Evolutionary conservation across 1,140 invertebrate species (phyloP), one percentile per base, ranked within the genome.

Genomic region (Pseudoatta argentina): DNA sequence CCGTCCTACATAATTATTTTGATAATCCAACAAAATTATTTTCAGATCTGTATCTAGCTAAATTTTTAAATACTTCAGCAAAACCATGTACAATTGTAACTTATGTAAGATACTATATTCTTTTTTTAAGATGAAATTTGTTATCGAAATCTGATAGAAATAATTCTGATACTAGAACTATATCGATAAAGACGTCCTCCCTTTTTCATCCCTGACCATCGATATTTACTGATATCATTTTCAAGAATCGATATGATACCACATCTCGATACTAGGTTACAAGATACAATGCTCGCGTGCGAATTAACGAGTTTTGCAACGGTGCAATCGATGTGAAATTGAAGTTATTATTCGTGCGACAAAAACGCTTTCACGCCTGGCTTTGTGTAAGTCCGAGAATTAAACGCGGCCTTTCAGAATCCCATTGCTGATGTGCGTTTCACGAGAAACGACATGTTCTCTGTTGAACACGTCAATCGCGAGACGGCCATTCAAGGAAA

Each of bases 391-490:
- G 39, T 75, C 48, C 16, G 55, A 83, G 79, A 75, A 83, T 83
- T 75, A 75, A 27, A 30, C 24, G 69, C 79, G 39, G 57, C n/a
- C 55, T 83, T 83, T 83, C 69, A 83, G 55, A 48, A 30, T 48
- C 55, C 24, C 24, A 12, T 10, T 34, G 79, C 16, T 73, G 79
- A 72, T 73, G 79, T 61, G 14, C 55, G 69, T 83, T 83, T 83
- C 79, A 83, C 55, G 69, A 39, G 53, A 82, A 61, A 24, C 79
- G 67, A 82, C 79, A 69, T 82, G 79, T 82, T 39, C 24, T 21
- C 67, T 61, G 79, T 82, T 73, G 67, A 59, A 51, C 69, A 75
- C 79, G 69, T 83, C 79, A 61, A 83, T 83, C 27, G 67, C 79
- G 27, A 14, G 69, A 83, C 79, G 39, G 39, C 39, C 39, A 73